Evolutionary conservation across 2,113 vertebrate genomes (phyloP).

Genomic region (Oryzias woworae): DNA sequence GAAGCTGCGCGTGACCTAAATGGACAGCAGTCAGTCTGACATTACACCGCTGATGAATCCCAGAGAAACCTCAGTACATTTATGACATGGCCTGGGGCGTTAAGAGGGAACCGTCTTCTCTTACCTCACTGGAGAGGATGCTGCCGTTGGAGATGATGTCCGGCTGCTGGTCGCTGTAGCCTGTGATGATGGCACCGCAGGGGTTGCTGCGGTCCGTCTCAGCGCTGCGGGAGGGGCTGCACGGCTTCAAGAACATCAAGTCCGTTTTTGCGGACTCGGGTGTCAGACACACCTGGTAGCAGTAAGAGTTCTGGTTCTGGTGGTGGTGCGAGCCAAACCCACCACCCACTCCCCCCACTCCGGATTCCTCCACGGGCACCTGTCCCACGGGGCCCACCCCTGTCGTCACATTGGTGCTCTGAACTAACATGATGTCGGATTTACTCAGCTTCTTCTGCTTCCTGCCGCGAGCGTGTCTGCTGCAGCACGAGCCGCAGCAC

Average conservation of each 20-base stretch:
- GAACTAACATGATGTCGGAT: slow-evolving; percentile 98
- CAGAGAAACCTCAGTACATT: neutral
- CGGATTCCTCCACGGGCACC: slow-evolving; percentile 88
- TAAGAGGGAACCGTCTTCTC: slow-evolving; percentile 22
- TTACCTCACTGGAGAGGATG: slow-evolving; percentile 95
- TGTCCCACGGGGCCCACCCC: slow-evolving; percentile 82
- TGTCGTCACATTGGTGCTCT: slow-evolving; percentile 84
- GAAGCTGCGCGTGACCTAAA: slow-evolving; percentile 17
- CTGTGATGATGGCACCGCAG: slow-evolving; percentile 91
- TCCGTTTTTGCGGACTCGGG: slow-evolving; percentile 98
- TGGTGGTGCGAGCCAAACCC: slow-evolving; percentile 90
- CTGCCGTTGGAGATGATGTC: slow-evolving; percentile 98
- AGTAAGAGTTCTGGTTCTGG: slow-evolving; percentile 96
- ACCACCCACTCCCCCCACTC: slow-evolving; percentile 72
- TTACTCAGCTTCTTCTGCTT: slow-evolving; percentile 97
- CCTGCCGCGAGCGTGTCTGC: slow-evolving; percentile 81
- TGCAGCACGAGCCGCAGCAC: slow-evolving; percentile 88
- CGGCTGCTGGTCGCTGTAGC: slow-evolving; percentile 94
- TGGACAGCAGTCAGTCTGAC: slow-evolving; percentile 3
- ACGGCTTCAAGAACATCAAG: slow-evolving; percentile 97
- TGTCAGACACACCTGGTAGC: slow-evolving; percentile 98
- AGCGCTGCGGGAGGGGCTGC: slow-evolving; percentile 89
- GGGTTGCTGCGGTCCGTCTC: slow-evolving; percentile 91
- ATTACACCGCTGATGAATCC: slow-evolving; percentile 13
- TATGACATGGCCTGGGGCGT: too few relatives aligned